Evolutionary conservation across 2,888 invertebrate genomes (phyloP).

Genomic region (Drosophila prolongata): DNA sequence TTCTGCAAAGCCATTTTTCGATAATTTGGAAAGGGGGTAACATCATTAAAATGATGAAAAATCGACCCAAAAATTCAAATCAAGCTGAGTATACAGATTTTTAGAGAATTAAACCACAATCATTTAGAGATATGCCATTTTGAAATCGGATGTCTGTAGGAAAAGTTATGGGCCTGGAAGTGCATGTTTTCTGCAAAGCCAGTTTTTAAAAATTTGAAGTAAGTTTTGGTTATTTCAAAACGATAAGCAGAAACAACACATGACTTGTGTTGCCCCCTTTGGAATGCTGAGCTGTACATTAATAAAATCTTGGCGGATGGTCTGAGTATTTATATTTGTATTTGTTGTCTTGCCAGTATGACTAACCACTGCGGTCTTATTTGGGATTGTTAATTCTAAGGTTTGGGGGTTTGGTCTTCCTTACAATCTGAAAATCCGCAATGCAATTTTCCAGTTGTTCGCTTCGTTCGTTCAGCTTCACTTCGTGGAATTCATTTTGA

Average conservation of each 20-base stretch:
- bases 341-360: background rate
- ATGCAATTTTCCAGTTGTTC: constrained; percentile 73
- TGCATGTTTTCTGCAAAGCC: too few relatives aligned
- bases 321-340: constrained; percentile 17
- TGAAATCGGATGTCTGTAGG: too few relatives aligned
- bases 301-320: constrained; percentile 10
- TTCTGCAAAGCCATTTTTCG: too few relatives aligned
- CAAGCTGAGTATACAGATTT: too few relatives aligned
- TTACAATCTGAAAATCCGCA: constrained; percentile 40
- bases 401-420: background rate
- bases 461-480: constrained; percentile 26
- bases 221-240: too few relatives aligned
- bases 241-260: background rate
- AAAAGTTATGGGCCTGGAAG: too few relatives aligned
- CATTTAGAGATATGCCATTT: too few relatives aligned
- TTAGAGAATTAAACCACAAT: too few relatives aligned
- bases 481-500: constrained; percentile 22
- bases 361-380: constrained; percentile 7
- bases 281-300: background rate
- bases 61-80: too few relatives aligned
- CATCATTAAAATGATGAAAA: too few relatives aligned
- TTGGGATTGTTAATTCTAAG: background rate
- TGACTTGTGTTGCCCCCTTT: background rate
- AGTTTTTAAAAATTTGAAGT: too few relatives aligned
- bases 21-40: too few relatives aligned